Percentiles rank a stretch among this genome's conserved stretches.
Evolutionary conservation across 1,140 invertebrate genomes (phyloP).

Genomic region (Euura saliciscinereae): DNA sequence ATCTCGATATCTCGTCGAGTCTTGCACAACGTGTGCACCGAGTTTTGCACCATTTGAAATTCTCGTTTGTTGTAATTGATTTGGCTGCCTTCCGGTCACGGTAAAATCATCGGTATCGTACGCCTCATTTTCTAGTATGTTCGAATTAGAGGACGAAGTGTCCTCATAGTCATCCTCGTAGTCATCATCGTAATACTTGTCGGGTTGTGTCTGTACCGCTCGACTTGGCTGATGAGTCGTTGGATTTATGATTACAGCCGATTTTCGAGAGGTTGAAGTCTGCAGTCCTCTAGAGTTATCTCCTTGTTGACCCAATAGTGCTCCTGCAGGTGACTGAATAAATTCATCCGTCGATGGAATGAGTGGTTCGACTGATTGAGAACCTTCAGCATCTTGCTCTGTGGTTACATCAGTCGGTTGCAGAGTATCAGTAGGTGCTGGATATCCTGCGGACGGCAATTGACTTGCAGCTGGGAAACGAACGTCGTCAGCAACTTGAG

Average conservation of each 20-base stretch:
- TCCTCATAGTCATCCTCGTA: slow-evolving; percentile 61
- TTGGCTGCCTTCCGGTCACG: slow-evolving; percentile 16
- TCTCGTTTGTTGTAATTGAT: slow-evolving; percentile 40
- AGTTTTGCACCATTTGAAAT: slow-evolving; percentile 37
- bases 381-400: not conserved
- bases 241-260: too few relatives aligned
- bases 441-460: not conserved
- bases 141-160: slow-evolving; percentile 23
- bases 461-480: too few relatives aligned
- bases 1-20: slow-evolving; percentile 44
- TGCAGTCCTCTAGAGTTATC: slow-evolving; percentile 32
- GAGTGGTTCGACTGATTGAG: not conserved
- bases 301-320: slow-evolving; percentile 24
- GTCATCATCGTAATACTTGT: slow-evolving; percentile 60
- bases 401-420: not conserved
- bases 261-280: too few relatives aligned
- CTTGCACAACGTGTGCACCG: slow-evolving; percentile 47
- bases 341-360: not conserved
- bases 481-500: not conserved
- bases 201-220: slow-evolving; percentile 50
- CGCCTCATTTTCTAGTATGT: not conserved
- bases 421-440: not conserved
- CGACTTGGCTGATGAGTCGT: too few relatives aligned
- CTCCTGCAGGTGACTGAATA: not conserved
- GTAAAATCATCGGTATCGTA: not conserved